Base-by-base conservation (phyloP, 2,797 vertebrate genomes). In the Phalloptychus januarius region DNA sequence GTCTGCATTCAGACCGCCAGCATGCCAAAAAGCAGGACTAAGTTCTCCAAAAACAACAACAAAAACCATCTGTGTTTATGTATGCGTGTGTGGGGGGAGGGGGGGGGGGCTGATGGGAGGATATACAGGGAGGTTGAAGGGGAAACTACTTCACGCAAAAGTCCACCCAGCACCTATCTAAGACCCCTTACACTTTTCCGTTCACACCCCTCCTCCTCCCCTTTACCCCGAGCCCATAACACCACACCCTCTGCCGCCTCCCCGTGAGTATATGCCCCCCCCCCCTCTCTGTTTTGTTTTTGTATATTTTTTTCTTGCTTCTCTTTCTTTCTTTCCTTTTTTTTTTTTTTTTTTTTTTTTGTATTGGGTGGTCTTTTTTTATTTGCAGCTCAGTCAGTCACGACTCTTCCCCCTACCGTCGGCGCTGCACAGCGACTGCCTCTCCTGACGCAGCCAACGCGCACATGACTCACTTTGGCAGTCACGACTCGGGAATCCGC, bases 381-480 rank as follows among this genome's bases (percentile, higher is more conserved):
- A 92, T 96, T 96, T 95, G 96, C 96, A 96, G 95, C 96, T 96
- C 95, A 97, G 96, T 96, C 97, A 97, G 98, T 98, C 98, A 99
- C 98, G 98, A 99, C 97, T 97, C 96, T 94, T 45, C 96, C 96
- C 96, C 96, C 96, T 67, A 96, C 96, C 96, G 96, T 97, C 97
- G 97, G 96, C 96, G 96, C 95, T 95, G 97, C 97, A 96, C 96
- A 97, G 97, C 97, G 97, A 97, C 97, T 97, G 96, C 96, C 96
- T 96, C 93, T 97, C 96, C 96, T 98, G 97, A 98, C 97, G 97
- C 97, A 98, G 96, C 97, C 96, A 96, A 95, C 96, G 95, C 96
- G 96, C 96, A 95, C 97, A 97, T 98, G 98, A 99, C 97, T 98
- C 97, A 98, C 96, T 97, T 97, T 96, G 97, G 96, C 97, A 98